Conservation (phyloP, 2,113 vertebrate genomes). For the Peromyscus californicus region DNA sequence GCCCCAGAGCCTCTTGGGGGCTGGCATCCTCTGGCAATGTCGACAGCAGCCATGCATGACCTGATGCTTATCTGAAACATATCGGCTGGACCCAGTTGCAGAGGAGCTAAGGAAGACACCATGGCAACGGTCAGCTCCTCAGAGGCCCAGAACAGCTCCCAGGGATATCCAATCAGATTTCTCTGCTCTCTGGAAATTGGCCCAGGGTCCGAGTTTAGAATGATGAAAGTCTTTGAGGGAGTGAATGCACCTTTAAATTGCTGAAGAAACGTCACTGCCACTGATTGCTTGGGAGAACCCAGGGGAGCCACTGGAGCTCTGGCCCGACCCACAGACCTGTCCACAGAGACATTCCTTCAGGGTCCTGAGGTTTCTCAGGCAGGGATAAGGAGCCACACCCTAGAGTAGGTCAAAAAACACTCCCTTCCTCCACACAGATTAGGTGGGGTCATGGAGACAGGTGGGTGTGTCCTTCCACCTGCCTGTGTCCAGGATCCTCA, state of each 20-base stretch:
- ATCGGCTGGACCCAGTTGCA: neutral
- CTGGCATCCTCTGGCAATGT: constrained; percentile 5
- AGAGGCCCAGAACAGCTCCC: neutral
- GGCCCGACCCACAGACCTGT: neutral
- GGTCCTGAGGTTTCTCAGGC: neutral
- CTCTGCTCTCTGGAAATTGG: neutral
- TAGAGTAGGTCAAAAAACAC: neutral
- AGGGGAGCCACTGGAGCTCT: neutral
- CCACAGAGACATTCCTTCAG: neutral
- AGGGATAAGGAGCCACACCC: too few species aligned
- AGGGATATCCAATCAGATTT: neutral
- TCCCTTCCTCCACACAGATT: neutral
- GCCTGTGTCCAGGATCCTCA: neutral
- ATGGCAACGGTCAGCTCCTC: constrained; percentile 64
- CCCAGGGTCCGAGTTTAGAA: neutral
- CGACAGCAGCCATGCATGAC: constrained; percentile 3
- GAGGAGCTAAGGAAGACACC: constrained; percentile 14
- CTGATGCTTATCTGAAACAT: constrained; percentile 40
- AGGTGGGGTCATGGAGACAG: rapidly evolving
- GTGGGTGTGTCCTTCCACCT: neutral
- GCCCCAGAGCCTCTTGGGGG: neutral
- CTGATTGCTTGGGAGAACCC: neutral
- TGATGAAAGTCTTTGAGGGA: neutral
- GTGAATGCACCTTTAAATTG: constrained; percentile 14
- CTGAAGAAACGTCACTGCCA: neutral